Conservation (phyloP, 35 echinoderm and acorn worm species). For the Heliocidaris erythrogramma region DNA sequence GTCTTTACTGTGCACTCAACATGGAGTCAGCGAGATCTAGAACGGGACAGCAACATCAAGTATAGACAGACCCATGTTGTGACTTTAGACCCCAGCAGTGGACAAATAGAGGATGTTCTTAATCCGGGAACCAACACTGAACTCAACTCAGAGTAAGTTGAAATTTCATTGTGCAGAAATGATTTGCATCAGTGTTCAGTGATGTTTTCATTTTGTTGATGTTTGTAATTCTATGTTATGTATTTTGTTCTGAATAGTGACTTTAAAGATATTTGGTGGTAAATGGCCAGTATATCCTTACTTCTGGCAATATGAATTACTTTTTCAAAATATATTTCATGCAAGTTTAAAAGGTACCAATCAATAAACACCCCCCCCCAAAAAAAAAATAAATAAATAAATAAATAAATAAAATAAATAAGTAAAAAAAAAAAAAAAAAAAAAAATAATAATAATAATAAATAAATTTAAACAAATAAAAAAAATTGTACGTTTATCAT, state of each 20-base stretch:
- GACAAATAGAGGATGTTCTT: conserved; percentile 7
- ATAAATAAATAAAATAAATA: neutral
- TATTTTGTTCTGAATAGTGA: neutral
- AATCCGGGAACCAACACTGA: conserved; percentile 21
- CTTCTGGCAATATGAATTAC: no score
- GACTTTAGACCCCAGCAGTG: neutral
- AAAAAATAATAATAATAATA: neutral
- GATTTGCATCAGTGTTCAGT: neutral
- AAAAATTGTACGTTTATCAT: no score
- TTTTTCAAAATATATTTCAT: no score
- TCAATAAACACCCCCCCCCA: no score
- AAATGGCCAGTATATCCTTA: no score
- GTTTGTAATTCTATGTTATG: neutral
- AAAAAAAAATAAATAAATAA: neutral
- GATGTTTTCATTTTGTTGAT: neutral
- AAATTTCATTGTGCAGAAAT: neutral
- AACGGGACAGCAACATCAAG: conserved; percentile 46
- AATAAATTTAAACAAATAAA: no score
- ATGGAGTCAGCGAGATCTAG: conserved; percentile 68
- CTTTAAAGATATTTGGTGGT: no score
- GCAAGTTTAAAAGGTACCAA: no score
- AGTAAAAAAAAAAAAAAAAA: no score
- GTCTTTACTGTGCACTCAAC: conserved; percentile 24
- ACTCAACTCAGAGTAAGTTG: conserved; percentile 56
- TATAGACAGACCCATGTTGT: conserved; percentile 52